Conservation (phyloP, 30 jellyfish, hydroid and myxozoan genomes). For the Aurelia sp. region DNA sequence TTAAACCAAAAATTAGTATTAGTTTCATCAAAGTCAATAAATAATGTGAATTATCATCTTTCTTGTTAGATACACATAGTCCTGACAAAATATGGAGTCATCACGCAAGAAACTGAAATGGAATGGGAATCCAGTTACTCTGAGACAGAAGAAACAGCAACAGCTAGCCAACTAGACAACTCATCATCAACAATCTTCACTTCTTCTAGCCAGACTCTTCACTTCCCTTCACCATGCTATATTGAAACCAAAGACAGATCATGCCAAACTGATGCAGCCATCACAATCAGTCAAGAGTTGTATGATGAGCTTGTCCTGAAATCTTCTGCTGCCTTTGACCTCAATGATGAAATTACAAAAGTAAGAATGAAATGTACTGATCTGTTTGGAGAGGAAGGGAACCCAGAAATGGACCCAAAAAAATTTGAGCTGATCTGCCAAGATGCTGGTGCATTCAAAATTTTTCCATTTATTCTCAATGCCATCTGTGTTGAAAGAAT, state of each 20-base stretch:
- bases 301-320: conserved; percentile 24
- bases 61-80: too few relatives aligned
- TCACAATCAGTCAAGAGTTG: conserved; percentile 3
- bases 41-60: too few relatives aligned
- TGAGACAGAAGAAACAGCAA: not conserved
- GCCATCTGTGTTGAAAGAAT: conserved; percentile 35
- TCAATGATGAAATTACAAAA: conserved; percentile 9
- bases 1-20: too few relatives aligned
- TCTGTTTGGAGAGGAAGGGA: conserved; percentile 50
- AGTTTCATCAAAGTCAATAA: too few relatives aligned
- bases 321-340: conserved; percentile 30
- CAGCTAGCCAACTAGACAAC: not conserved
- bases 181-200: not conserved
- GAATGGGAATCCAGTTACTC: conserved; percentile 38
- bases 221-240: not conserved
- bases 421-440: conserved; percentile 38
- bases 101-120: conserved; percentile 24
- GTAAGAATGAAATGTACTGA: conserved; percentile 25
- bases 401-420: conserved; percentile 50
- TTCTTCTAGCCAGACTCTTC: conserved; percentile 29
- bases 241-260: conserved; percentile 9
- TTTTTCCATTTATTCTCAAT: conserved; percentile 11
- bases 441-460: conserved; percentile 21
- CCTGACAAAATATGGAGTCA: not conserved
- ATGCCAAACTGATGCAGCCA: conserved; percentile 23